Evolutionary conservation across 2,888 invertebrate genomes (phyloP).

Genomic region (Sphaeridia pumilis): DNA sequence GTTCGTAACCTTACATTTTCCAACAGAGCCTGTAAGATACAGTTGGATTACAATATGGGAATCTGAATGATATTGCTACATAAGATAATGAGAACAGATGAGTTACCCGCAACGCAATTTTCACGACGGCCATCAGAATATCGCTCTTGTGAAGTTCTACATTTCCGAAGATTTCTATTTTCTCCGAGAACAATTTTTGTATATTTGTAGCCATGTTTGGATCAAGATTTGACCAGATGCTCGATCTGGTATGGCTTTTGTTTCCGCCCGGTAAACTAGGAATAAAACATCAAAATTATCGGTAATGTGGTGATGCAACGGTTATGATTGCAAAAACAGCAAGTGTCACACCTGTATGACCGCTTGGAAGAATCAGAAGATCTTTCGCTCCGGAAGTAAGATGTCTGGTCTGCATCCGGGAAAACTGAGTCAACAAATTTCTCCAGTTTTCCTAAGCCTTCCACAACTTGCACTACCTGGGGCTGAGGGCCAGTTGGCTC

Average conservation of each 20-base stretch:
- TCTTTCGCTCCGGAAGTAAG: conserved; percentile 30
- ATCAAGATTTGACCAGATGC: conserved; percentile 47
- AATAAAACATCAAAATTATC: background rate
- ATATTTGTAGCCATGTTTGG: conserved; percentile 70
- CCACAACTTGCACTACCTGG: conserved; percentile 31
- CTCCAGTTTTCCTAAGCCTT: conserved; percentile 30
- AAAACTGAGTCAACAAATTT: conserved; percentile 34
- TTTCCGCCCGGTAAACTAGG: background rate
- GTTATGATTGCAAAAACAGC: too few species aligned
- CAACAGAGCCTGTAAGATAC: conserved; percentile 66
- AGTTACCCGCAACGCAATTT: conserved; percentile 81
- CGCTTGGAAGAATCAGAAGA: conserved; percentile 34
- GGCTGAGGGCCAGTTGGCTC: conserved; percentile 30
- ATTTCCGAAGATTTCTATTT: conserved; percentile 91
- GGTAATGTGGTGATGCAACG: too few species aligned
- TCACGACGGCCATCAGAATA: conserved; percentile 88
- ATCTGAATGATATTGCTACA: too few species aligned
- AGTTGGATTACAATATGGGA: too few species aligned
- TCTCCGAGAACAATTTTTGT: conserved; percentile 86
- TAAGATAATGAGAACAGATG: too few species aligned
- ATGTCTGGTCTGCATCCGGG: conserved; percentile 29
- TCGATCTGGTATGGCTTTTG: conserved; percentile 12
- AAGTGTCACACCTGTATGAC: conserved; percentile 29
- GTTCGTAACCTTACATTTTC: conserved; percentile 92
- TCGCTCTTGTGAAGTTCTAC: conserved; percentile 92